These are phyloP conservation scores for Campylorhamphus procurvoides DNA, from an alignment of 2,113 vertebrate genomes.

Conservation along the genomic window DNA sequence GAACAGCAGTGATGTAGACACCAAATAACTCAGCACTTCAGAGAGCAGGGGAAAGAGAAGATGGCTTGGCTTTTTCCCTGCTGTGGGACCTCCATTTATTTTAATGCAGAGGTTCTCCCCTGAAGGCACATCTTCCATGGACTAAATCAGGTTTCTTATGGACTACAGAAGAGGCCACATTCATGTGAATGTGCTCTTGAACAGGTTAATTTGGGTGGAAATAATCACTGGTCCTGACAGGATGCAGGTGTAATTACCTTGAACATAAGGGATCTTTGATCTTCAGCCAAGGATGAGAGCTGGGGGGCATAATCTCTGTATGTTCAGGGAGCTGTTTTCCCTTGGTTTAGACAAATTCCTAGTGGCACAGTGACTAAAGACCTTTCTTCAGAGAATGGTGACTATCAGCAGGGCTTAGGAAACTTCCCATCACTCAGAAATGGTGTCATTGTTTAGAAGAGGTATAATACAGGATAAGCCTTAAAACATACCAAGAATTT, in stretches of 20 bases:
- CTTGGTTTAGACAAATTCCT: not conserved
- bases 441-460: not conserved
- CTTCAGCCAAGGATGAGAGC: not conserved
- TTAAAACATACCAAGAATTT: not conserved
- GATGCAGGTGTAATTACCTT: not conserved
- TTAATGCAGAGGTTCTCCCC: not conserved
- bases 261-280: not conserved
- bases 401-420: not conserved
- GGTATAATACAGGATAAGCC: not conserved
- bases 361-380: not conserved
- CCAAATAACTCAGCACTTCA: not conserved
- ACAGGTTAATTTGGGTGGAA: not conserved
- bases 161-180: not conserved
- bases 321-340: not conserved
- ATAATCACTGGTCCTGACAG: constrained; percentile 1
- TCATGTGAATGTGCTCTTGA: not conserved
- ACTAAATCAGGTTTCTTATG: not conserved
- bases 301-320: not conserved
- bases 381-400: not conserved
- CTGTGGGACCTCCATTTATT: not conserved
- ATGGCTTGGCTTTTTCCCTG: not conserved
- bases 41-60: not conserved
- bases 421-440: not conserved
- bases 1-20: not conserved
- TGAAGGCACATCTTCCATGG: not conserved